Base-by-base conservation (phyloP, 2,113 vertebrate species). In the Tupaia tana region DNA sequence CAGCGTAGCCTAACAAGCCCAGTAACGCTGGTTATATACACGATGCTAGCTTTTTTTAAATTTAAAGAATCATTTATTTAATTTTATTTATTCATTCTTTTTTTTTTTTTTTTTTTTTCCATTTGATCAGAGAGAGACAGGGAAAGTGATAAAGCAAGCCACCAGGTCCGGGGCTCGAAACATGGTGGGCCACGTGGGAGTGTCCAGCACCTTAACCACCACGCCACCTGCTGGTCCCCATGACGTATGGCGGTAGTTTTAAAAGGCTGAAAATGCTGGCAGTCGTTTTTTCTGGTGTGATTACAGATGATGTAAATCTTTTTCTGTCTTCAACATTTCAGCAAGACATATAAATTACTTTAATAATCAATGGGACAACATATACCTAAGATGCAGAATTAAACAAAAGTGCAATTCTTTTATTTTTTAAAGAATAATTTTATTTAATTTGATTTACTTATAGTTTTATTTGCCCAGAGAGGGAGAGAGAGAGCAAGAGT, bases 251-350 rank as follows among this genome's bases (percentile, higher is more conserved):
- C 43, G 43, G 43, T 43, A 6, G 67, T 85, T 89, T 89, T 69
- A 73, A 56, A 96, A 69, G 31, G 66, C 43, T 69, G 25, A 93
- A 90, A 93, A 92, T 58, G 24, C n/a, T 86, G 73, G 93, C 14
- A 69, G 16, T 83, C n/a, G 15, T 90, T 92, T 58, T 77, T 86
- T 71, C 29, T 92, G 59, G 70, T 80, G 27, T 20, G 18, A 92
- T 61, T 59, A 94, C 24, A 27, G 15, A 71, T 61, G 22, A 89
- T 56, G 6, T 15, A 73, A 93, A 94, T 52, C 10, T 16, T 89
- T 84, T 81, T 29, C 70, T 71, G 11, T 59, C 22, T 81, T 31
- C 31, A 84, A 77, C 14, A 93, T 64, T 63, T 82, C 58, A 85
- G 78, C 4, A 56, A 81, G 67, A 80, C 63, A 71, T 63, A 31